A percentile compares a stretch with the other conserved stretches of the same genome.
phyloP scores from a whole-genome alignment of 1,140 invertebrate genomes.

The Bombus confusus region DNA sequence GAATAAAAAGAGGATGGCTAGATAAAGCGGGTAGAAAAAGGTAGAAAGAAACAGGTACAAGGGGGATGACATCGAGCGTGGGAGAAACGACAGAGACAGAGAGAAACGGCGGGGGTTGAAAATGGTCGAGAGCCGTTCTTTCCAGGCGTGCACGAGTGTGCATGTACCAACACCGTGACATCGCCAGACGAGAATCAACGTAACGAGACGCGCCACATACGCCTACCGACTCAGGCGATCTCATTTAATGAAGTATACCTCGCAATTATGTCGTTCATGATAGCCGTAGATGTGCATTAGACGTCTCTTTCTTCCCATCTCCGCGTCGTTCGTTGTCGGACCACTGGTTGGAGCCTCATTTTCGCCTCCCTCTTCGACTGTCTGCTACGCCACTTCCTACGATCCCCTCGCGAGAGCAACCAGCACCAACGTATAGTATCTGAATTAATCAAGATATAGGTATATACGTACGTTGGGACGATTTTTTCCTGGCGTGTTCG shows the following conservation, averaged over 20 bases:
- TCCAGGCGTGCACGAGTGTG: conserved; percentile 7
- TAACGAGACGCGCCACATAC: conserved; percentile 38
- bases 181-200: conserved; percentile 3
- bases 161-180: conserved; percentile 6
- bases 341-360: not conserved
- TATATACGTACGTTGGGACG: conserved; percentile 2
- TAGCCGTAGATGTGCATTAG: conserved; percentile 52
- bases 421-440: conserved; percentile 25
- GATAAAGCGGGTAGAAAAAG: conserved; percentile 13
- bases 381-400: conserved; percentile 7
- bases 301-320: conserved; percentile 37
- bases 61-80: not conserved
- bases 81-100: not conserved
- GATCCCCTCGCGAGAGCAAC: conserved; percentile 9
- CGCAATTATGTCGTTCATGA: conserved; percentile 55
- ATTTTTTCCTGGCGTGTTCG: conserved; percentile 42
- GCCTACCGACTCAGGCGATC: conserved; percentile 35
- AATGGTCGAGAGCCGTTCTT: not conserved
- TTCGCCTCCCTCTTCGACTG: conserved; percentile 11
- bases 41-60: not conserved
- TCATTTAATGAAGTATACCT: conserved; percentile 58
- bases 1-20: not conserved
- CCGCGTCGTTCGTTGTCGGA: not conserved
- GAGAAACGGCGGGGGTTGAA: not conserved
- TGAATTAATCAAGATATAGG: conserved; percentile 47